phyloP scores from a whole-genome alignment of 1,140 invertebrate genomes.

The Hycleus cichorii region DNA sequence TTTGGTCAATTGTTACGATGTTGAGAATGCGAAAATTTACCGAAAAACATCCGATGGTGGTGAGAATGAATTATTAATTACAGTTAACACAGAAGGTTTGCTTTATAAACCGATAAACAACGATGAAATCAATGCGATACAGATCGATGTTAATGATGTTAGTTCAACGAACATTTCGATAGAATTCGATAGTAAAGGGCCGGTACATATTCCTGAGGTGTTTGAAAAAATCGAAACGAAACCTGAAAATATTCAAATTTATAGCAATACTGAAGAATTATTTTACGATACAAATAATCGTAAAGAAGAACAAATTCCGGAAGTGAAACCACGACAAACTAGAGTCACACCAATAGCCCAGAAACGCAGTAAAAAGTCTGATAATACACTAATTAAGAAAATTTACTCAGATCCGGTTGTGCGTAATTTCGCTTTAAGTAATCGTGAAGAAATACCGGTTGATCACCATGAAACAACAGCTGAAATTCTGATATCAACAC shows the following conservation, averaged over 20 bases:
- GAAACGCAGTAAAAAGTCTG: conserved; percentile 18
- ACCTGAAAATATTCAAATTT: too few species aligned
- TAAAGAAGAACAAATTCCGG: too few species aligned
- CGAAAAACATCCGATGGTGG: not conserved
- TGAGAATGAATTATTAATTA: conserved; percentile 15
- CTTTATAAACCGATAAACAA: not conserved
- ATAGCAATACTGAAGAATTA: not conserved
- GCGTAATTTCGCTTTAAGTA: conserved; percentile 22
- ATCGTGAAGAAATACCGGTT: conserved; percentile 17
- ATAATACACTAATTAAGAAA: conserved; percentile 30
- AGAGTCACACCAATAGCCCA: not conserved
- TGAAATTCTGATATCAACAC: not conserved
- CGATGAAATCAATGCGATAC: not conserved
- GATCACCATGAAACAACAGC: not conserved
- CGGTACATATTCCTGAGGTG: too few species aligned
- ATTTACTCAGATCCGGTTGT: conserved; percentile 30
- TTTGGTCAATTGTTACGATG: conserved; percentile 31
- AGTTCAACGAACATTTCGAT: not conserved
- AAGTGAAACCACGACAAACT: not conserved
- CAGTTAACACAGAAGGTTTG: conserved; percentile 8
- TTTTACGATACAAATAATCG: too few species aligned
- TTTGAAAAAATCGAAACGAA: too few species aligned
- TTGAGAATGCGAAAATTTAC: conserved; percentile 20
- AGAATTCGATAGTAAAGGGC: too few species aligned
- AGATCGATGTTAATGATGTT: not conserved